Base-by-base conservation (phyloP, 2,113 vertebrate genomes). In the Toxotes jaculatrix region DNA sequence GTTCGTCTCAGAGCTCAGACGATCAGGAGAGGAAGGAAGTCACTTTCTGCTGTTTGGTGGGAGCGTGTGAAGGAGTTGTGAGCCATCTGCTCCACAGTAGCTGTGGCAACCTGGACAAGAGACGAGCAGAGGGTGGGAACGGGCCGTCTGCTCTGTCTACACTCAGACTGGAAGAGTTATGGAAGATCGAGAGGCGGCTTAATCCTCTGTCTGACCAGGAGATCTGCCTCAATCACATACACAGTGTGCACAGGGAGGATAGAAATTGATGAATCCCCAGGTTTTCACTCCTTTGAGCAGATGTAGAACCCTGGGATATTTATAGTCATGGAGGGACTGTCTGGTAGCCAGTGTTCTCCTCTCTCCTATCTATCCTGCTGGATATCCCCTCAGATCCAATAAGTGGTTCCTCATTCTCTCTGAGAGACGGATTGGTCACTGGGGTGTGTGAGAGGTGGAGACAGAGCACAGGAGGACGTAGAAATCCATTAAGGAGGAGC, bases 341-440 rank as follows among this genome's bases (percentile, higher is more conserved):
- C 80, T 80, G 66, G 75, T 79, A 71, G 78, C 75, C 75, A 42
- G 55, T 74, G 72, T 70, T 85, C 66, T 60, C 78, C 77, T 63
- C 83, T 83, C 51, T 63, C 77, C 77, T 32, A 70, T 85, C 80
- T 43, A 84, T 87, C 90, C 87, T 83, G 71, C 83, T 82, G 90
- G 79, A 86, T 86, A 86, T 89, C 86, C 83, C 71, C 83, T 89
- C 77, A 85, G 87, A 91, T 91, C 88, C 88, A 92, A 76, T 91
- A 93, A 92, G 88, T 90, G 90, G 84, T 88, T 89, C 85, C 85
- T 90, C 74, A 75, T 83, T 89, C 81, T 72, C 64, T 61, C 73
- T 69, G 23, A 1, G 60, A 90, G 78, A 82, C 64, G 81, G 78
- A 91, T 85, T 70, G 77, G 81, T 67, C 86, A 68, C 90, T 27